Base-by-base conservation (phyloP, 2,888 invertebrate genomes). In the Autographa gamma region DNA sequence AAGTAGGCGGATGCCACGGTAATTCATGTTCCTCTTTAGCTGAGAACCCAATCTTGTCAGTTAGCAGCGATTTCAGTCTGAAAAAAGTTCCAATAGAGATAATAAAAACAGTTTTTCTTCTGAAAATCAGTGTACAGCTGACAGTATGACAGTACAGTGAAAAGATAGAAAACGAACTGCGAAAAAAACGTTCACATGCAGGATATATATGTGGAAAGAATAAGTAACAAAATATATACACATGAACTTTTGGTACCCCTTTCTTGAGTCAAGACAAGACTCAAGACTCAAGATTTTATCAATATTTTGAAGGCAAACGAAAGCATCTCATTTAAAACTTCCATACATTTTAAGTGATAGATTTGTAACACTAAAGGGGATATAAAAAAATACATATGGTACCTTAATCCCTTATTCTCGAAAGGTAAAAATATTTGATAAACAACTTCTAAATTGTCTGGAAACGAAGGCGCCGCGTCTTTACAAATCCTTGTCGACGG, bases 341-440 rank as follows among this genome's bases (percentile, higher is more conserved):
- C 18, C n/a, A 8, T 54, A 16, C 16, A 54, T 54, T 54, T 11
- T 41, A 41, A 13, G 14, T 41, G 41, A 41, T 41, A 9, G 14
- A 13, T 41, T 41, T 13, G 13, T 43, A 43, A 43, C 14, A 43
- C 16, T 16, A 14, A 43, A 16, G 5, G 5, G n/a, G n/a, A n/a
- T n/a, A n/a, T n/a, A 14, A 25, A 25, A 25, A 38, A 38, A 38
- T 11, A 48, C 16, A n/a, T 48, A 48, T 48, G n/a, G n/a, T 93
- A 97, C 97, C 96, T 96, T 88, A 97, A 97, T 69, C 98, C 98
- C 89, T 98, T 98, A 89, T 98, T 97, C 90, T 98, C 97, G 68
- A 97, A 97, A 0, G 97, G 97, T 84, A 98, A 91, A 91, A 97
- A 97, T 18, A 97, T 96, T 16, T 97, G 97, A 65, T 97, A 96